These are phyloP conservation scores for Notechis scutatus DNA, from an alignment of 2,113 vertebrate genomes.

Conservation along the genomic window DNA sequence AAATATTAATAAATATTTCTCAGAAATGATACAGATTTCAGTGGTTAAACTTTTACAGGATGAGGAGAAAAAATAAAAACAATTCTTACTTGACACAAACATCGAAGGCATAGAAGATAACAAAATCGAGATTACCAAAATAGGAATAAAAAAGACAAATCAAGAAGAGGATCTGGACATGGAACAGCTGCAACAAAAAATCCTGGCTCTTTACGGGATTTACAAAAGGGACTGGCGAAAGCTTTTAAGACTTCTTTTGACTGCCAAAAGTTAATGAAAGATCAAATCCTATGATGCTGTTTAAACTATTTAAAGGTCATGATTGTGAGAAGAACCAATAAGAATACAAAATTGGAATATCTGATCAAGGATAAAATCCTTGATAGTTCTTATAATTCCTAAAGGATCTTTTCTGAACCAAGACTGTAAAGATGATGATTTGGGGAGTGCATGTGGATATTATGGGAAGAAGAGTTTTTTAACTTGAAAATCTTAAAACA, in stretches of 20 bases:
- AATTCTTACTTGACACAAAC: neutral
- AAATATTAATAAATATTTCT: neutral
- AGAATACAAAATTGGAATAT: neutral
- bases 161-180: neutral
- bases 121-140: neutral
- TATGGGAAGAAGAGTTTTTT: neutral
- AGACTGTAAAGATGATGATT: neutral
- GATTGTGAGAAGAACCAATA: neutral
- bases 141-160: neutral
- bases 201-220: neutral
- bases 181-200: neutral
- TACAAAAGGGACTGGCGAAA: neutral
- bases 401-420: neutral
- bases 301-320: neutral
- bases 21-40: neutral
- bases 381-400: neutral
- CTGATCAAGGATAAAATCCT: neutral
- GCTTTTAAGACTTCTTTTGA: neutral
- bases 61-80: neutral
- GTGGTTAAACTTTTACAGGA: neutral
- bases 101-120: neutral
- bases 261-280: neutral
- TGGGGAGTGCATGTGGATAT: neutral
- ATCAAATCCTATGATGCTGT: neutral
- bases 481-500: neutral